phyloP scores from a whole-genome alignment of 2,888 invertebrate genomes.

The Sesamia inferens region DNA sequence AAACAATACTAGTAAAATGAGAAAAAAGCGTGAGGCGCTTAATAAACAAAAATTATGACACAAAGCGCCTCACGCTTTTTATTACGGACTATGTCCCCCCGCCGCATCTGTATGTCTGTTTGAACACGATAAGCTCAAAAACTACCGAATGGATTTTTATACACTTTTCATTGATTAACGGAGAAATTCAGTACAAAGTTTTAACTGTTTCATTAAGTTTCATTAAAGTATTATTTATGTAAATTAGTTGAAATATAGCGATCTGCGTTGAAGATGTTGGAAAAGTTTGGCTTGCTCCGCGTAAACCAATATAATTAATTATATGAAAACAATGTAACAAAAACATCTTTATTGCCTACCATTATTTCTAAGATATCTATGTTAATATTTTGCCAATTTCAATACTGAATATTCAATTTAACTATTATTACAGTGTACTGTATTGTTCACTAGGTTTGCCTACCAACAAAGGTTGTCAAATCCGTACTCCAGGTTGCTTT shows the following conservation, averaged over 20 bases:
- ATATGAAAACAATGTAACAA: not conserved
- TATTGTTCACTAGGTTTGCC: too few species aligned
- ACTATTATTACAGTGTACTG: too few species aligned
- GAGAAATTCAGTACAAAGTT: not conserved
- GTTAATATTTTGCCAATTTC: too few species aligned
- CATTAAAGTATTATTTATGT: too few species aligned
- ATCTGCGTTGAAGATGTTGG: not conserved
- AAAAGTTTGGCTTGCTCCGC: not conserved
- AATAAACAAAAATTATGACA: too few species aligned
- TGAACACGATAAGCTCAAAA: not conserved
- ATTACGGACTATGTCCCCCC: not conserved
- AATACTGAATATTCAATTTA: too few species aligned
- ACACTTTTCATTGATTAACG: not conserved
- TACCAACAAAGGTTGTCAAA: not conserved
- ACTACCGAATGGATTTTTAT: not conserved
- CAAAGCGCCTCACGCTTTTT: too few species aligned
- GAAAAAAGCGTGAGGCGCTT: too few species aligned
- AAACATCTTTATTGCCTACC: too few species aligned
- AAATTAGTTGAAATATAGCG: not conserved
- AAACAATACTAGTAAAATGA: too few species aligned
- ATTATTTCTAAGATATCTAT: too few species aligned
- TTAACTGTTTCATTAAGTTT: not conserved
- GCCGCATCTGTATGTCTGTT: not conserved
- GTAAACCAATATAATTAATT: not conserved
- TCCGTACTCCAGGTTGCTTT: not conserved